A percentile compares a stretch with the other conserved stretches of the same genome.
Evolutionary conservation across 2,113 vertebrate species (phyloP).

Genomic region (Calyptommatus sinebrachiatus): DNA sequence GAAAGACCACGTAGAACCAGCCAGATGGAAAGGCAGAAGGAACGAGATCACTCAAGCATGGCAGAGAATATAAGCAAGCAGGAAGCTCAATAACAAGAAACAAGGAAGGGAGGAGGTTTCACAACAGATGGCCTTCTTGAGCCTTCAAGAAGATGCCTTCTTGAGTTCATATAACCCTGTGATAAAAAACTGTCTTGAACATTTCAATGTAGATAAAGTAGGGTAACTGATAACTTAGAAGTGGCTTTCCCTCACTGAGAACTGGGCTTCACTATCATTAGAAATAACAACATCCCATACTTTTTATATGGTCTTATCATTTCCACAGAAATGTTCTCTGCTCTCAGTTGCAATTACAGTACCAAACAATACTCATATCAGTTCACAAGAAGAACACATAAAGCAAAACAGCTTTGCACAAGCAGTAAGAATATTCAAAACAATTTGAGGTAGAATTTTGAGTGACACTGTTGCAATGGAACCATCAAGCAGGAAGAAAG

Average conservation of each 20-base stretch:
- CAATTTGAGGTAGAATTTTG: no score
- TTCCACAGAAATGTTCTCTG: neutral
- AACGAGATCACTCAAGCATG: no score
- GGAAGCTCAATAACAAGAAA: no score
- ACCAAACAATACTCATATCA: neutral
- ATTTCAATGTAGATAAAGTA: constrained; percentile 1
- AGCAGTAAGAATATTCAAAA: neutral
- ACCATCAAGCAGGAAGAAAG: neutral
- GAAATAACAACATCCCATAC: neutral
- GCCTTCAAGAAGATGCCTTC: no score
- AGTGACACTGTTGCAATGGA: neutral
- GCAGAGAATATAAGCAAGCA: no score
- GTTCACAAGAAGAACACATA: neutral
- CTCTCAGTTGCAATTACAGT: neutral
- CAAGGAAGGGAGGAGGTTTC: no score
- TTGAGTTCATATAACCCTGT: neutral
- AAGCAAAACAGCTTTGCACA: neutral
- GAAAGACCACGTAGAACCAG: no score
- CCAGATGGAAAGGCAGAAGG: no score
- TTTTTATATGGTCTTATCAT: neutral
- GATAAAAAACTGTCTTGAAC: neutral
- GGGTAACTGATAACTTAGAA: constrained; percentile 3
- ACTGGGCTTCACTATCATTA: constrained; percentile 1
- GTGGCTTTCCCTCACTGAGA: neutral
- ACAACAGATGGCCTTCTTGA: no score